These are phyloP conservation scores for Tupiocoris notatus DNA, from an alignment of 2,888 invertebrate species.

Conservation along the genomic window DNA sequence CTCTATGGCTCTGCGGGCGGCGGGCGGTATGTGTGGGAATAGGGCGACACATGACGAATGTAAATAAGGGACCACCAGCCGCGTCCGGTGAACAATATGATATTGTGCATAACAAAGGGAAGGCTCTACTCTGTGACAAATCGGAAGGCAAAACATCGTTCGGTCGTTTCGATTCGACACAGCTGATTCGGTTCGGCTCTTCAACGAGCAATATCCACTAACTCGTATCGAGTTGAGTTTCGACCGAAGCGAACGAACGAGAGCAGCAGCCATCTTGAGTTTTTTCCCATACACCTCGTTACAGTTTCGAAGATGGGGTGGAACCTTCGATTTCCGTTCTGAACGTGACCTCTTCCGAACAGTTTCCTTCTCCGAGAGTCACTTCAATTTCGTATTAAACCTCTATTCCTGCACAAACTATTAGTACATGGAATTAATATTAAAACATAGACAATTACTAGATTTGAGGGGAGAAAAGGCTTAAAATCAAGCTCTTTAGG, in stretches of 20 bases:
- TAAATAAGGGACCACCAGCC: slow-evolving; percentile 41
- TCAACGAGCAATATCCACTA: slow-evolving; percentile 30
- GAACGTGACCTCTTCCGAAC: neutral
- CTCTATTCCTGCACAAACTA: too few species aligned
- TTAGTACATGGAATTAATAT: too few species aligned
- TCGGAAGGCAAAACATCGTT: slow-evolving; percentile 36
- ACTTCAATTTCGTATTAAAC: too few species aligned
- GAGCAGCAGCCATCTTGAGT: slow-evolving; percentile 26
- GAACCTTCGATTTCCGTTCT: neutral
- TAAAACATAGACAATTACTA: too few species aligned
- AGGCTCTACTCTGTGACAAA: slow-evolving; percentile 22
- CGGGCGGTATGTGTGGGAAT: slow-evolving; percentile 30
- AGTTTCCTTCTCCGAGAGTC: too few species aligned
- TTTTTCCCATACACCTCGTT: slow-evolving; percentile 9
- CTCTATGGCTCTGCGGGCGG: neutral
- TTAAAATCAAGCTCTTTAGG: too few species aligned
- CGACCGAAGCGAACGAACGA: neutral
- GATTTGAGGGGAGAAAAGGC: too few species aligned
- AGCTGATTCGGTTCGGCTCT: slow-evolving; percentile 28
- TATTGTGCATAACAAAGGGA: slow-evolving; percentile 39
- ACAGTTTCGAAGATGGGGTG: neutral
- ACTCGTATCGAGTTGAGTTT: slow-evolving; percentile 25
- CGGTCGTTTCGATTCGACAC: slow-evolving; percentile 18
- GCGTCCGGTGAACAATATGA: slow-evolving; percentile 39
- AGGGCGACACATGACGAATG: slow-evolving; percentile 38